Evolutionary conservation across 2,888 invertebrate species (phyloP).

Genomic region (Taphrorychus bicolor): DNA sequence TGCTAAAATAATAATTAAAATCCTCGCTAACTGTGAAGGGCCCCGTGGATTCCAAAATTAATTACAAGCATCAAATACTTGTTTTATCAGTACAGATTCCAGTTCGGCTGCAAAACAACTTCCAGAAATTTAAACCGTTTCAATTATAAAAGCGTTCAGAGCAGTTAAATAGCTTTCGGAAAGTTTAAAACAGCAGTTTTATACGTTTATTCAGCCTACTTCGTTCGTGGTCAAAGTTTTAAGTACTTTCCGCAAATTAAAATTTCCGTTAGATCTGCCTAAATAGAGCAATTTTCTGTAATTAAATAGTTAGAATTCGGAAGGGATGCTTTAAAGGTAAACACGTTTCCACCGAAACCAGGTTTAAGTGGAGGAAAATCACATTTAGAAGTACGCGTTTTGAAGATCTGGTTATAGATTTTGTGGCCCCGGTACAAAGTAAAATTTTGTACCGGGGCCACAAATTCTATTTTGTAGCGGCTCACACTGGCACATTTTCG

Average conservation of each 20-base stretch:
- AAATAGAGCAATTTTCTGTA: conserved; percentile 32
- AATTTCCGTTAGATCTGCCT: conserved; percentile 29
- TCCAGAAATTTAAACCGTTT: conserved; percentile 21
- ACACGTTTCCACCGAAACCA: background rate
- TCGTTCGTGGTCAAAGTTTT: conserved; percentile 36
- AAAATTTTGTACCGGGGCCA: too few species aligned
- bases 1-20: too few species aligned
- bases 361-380: background rate
- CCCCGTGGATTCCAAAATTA: background rate
- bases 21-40: background rate
- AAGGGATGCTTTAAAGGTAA: conserved; percentile 11
- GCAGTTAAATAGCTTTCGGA: conserved; percentile 26
- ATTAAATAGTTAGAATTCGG: conserved; percentile 25
- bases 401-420: background rate
- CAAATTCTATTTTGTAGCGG: too few species aligned
- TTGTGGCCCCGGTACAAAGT: background rate
- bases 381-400: background rate
- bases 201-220: conserved; percentile 35
- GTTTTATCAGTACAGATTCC: conserved; percentile 7
- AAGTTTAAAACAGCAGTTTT: conserved; percentile 31
- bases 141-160: conserved; percentile 33
- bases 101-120: conserved; percentile 1
- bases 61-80: conserved; percentile 6
- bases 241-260: conserved; percentile 35
- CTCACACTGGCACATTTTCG: too few species aligned